Evolutionary conservation across 2,888 invertebrate genomes (phyloP).

Genomic region (Epistrophe grossulariae): DNA sequence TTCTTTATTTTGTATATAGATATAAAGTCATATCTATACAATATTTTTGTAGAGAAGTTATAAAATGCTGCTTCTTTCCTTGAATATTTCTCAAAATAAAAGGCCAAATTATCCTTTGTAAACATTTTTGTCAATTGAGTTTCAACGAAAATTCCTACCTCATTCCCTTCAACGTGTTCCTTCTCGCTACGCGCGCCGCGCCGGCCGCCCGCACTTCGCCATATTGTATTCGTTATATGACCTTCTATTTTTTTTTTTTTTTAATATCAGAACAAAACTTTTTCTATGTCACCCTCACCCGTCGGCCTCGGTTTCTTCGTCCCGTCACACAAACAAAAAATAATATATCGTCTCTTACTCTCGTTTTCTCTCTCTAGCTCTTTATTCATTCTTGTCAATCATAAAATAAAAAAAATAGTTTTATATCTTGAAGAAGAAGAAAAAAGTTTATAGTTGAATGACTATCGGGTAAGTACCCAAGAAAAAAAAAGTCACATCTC

Average conservation of each 20-base stretch:
- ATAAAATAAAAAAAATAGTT: slow-evolving; percentile 11
- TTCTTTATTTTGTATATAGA: not conserved
- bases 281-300: slow-evolving; percentile 7
- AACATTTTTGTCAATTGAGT: slow-evolving; percentile 15
- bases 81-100: slow-evolving; percentile 10
- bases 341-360: not conserved
- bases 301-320: not conserved
- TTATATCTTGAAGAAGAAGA: not conserved
- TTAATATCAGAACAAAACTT: slow-evolving; percentile 5
- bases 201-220: no score
- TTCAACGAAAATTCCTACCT: not conserved
- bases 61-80: not conserved
- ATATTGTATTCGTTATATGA: not conserved
- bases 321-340: not conserved
- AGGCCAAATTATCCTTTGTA: slow-evolving; percentile 12
- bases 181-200: no score
- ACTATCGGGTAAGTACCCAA: not conserved
- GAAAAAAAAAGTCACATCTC: not conserved
- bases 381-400: not conserved
- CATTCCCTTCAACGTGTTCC: not conserved
- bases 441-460: slow-evolving; percentile 9
- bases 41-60: not conserved
- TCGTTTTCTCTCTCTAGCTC: not conserved
- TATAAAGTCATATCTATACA: not conserved
- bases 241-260: not conserved